Conservation (phyloP, 2,113 vertebrate genomes). For the Egretta garzetta region DNA sequence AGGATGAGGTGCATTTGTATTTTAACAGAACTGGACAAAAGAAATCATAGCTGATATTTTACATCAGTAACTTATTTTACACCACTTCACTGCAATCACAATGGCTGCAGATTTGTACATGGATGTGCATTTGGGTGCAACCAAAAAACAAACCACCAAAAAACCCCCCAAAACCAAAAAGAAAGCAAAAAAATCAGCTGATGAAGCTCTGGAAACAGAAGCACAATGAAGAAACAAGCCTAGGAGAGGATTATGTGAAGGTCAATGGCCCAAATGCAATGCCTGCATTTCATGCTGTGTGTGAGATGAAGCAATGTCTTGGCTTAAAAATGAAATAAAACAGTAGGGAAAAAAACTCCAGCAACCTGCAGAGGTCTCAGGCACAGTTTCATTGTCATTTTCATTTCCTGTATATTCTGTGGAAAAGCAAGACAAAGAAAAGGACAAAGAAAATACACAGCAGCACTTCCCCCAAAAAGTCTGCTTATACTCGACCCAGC, state of each 20-base stretch:
- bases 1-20: not conserved
- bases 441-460: slow-evolving; percentile 68
- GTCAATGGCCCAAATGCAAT: slow-evolving; percentile 49
- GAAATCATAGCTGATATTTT: not conserved
- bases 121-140: not conserved
- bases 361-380: slow-evolving; percentile 93
- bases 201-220: slow-evolving; percentile 51
- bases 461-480: not conserved
- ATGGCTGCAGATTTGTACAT: not conserved
- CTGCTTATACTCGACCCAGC: not conserved
- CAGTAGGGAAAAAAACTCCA: slow-evolving; percentile 79
- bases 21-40: not conserved
- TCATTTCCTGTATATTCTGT: slow-evolving; percentile 95
- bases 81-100: slow-evolving; percentile 20
- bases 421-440: slow-evolving; percentile 83
- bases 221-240: slow-evolving; percentile 58
- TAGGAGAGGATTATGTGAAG: slow-evolving; percentile 53
- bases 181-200: not conserved
- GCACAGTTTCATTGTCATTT: slow-evolving; percentile 92
- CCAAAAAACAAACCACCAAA: not conserved
- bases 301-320: slow-evolving; percentile 66
- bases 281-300: slow-evolving; percentile 73
- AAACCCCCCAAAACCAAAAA: not conserved
- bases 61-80: not conserved
- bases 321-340: slow-evolving; percentile 65